A percentile compares a stretch with the other conserved stretches of the same genome.
Evolutionary conservation across 1,140 invertebrate species (phyloP).

Genomic region (Neoseiulus cucumeris): DNA sequence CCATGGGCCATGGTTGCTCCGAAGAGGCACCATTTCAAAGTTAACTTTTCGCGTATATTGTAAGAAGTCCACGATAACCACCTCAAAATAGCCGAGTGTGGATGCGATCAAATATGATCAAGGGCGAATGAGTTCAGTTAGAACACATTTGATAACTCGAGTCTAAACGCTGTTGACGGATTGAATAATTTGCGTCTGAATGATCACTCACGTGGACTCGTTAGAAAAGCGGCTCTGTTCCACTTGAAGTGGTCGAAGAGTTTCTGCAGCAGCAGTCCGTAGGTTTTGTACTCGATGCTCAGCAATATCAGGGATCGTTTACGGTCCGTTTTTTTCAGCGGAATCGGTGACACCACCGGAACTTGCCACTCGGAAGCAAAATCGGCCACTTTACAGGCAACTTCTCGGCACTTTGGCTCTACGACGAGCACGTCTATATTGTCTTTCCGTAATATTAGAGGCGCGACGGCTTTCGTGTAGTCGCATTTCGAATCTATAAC

Average conservation of each 20-base stretch:
- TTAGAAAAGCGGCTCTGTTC: slow-evolving; percentile 2
- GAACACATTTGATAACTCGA: too few species aligned
- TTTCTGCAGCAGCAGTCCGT: background rate
- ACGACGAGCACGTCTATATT: background rate
- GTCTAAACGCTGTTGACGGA: too few species aligned
- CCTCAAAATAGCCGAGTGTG: too few species aligned
- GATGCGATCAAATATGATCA: too few species aligned
- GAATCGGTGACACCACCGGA: background rate
- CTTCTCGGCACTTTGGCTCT: background rate
- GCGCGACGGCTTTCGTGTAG: background rate
- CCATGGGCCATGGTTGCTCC: too few species aligned
- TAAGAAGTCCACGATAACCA: too few species aligned
- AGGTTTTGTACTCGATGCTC: background rate
- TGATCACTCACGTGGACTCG: background rate
- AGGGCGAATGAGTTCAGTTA: too few species aligned
- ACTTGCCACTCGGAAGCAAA: slow-evolving; percentile 4
- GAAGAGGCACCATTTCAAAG: too few species aligned
- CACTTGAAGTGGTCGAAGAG: slow-evolving; percentile 3
- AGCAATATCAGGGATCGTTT: slow-evolving; percentile 1
- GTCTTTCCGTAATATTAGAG: background rate
- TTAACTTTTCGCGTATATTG: too few species aligned
- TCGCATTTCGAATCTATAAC: background rate
- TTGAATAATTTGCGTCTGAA: too few species aligned
- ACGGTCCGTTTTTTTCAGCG: background rate
- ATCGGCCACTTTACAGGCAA: background rate